phyloP scores from a whole-genome alignment of 1,140 invertebrate genomes.

The Conopomorpha cramerella region DNA sequence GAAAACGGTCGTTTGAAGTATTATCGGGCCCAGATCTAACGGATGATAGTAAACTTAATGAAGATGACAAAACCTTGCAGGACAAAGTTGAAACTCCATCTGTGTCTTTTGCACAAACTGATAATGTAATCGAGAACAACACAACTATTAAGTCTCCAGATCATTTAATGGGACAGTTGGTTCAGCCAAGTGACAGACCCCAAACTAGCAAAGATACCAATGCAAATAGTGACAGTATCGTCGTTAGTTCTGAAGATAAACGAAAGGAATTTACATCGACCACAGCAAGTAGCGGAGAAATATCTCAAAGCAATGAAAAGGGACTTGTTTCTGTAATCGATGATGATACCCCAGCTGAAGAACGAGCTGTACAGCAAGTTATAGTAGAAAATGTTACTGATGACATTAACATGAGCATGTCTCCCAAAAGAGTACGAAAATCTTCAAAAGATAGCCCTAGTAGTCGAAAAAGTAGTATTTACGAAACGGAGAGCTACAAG shows the following conservation, averaged over 20 bases:
- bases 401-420: constrained; percentile 22
- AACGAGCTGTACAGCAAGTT: constrained; percentile 24
- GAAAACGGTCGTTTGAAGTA: constrained; percentile 41
- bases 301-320: constrained; percentile 19
- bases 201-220: constrained; percentile 11
- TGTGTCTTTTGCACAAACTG: constrained; percentile 38
- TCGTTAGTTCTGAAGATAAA: constrained; percentile 16
- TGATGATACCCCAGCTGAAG: constrained; percentile 13
- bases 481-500: constrained; percentile 58
- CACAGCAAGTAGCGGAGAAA: constrained; percentile 18
- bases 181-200: too few relatives aligned
- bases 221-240: constrained; percentile 14
- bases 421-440: constrained; percentile 23
- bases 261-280: constrained; percentile 16
- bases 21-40: constrained; percentile 29
- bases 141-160: constrained; percentile 18
- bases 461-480: constrained; percentile 46
- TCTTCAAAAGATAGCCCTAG: constrained; percentile 30
- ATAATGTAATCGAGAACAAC: constrained; percentile 34
- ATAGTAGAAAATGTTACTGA: constrained; percentile 19
- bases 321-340: constrained; percentile 34
- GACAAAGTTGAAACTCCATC: constrained; percentile 22
- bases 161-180: constrained; percentile 29
- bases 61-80: constrained; percentile 19
- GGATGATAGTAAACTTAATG: constrained; percentile 24